These are phyloP conservation scores for Ladona fulva DNA, from an alignment of 1,140 invertebrate genomes.

Conservation along the genomic window DNA sequence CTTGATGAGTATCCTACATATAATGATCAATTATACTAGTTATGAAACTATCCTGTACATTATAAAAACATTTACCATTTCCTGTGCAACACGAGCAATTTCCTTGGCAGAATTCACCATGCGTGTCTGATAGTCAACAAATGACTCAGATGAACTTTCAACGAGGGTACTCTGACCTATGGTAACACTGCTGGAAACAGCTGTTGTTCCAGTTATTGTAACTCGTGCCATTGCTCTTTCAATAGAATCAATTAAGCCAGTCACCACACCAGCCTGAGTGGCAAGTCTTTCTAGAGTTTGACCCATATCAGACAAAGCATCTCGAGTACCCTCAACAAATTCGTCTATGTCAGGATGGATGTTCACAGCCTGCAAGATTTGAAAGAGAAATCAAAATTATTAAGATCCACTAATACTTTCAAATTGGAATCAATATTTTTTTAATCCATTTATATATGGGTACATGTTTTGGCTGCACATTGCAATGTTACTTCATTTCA, in stretches of 20 bases:
- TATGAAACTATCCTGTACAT: too few species aligned
- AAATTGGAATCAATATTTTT: too few species aligned
- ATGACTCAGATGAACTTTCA: slow-evolving; percentile 49
- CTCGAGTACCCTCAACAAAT: slow-evolving; percentile 62
- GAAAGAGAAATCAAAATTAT: background rate
- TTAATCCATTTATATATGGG: too few species aligned
- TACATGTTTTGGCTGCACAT: too few species aligned
- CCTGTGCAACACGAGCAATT: slow-evolving; percentile 83
- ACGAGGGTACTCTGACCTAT: slow-evolving; percentile 37
- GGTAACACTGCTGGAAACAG: slow-evolving; percentile 19
- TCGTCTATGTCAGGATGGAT: slow-evolving; percentile 79
- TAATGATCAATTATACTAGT: too few species aligned
- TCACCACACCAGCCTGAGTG: slow-evolving; percentile 74
- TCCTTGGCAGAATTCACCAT: slow-evolving; percentile 93
- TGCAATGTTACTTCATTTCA: too few species aligned
- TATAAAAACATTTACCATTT: slow-evolving; percentile 81
- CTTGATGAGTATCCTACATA: too few species aligned
- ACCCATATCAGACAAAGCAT: slow-evolving; percentile 73
- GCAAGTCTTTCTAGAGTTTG: slow-evolving; percentile 74
- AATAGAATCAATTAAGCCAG: slow-evolving; percentile 82
- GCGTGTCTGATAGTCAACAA: slow-evolving; percentile 93
- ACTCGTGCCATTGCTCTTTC: slow-evolving; percentile 74
- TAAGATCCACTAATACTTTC: too few species aligned
- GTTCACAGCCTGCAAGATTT: slow-evolving; percentile 49
- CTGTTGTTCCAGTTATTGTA: slow-evolving; percentile 48